Conservation (phyloP, 2,888 invertebrate species). For the Copidosoma aretas region DNA sequence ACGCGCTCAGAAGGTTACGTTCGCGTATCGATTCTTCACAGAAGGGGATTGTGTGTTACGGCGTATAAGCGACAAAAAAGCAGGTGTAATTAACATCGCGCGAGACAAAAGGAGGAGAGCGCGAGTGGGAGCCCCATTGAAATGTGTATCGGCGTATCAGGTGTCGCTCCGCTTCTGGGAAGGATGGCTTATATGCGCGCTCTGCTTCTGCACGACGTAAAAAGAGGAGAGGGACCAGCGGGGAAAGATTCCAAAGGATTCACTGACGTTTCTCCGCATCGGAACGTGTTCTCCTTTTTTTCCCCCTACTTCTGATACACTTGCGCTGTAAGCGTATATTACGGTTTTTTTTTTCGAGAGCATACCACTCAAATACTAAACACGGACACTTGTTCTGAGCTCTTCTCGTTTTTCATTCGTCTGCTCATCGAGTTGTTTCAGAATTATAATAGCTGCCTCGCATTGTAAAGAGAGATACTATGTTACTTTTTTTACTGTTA, state of each 20-base stretch:
- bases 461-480: no score
- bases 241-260: slow-evolving; percentile 38
- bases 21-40: background rate
- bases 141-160: slow-evolving; percentile 29
- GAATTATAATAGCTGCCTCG: no score
- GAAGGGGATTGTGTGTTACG: background rate
- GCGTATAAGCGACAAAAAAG: background rate
- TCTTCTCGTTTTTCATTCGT: no score
- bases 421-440: no score
- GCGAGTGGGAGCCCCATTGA: background rate
- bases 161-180: slow-evolving; percentile 34
- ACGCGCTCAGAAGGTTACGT: no score
- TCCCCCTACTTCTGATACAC: no score
- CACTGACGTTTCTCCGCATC: background rate
- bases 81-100: slow-evolving; percentile 13
- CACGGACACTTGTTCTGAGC: no score
- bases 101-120: slow-evolving; percentile 1
- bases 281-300: background rate
- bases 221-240: slow-evolving; percentile 7
- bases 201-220: background rate
- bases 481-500: no score
- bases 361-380: no score
- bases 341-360: no score
- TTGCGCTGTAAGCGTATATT: no score
- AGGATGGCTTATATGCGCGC: slow-evolving; percentile 35